Conservation (phyloP, 1,140 invertebrate genomes). For the Caenorhabditis remanei region DNA sequence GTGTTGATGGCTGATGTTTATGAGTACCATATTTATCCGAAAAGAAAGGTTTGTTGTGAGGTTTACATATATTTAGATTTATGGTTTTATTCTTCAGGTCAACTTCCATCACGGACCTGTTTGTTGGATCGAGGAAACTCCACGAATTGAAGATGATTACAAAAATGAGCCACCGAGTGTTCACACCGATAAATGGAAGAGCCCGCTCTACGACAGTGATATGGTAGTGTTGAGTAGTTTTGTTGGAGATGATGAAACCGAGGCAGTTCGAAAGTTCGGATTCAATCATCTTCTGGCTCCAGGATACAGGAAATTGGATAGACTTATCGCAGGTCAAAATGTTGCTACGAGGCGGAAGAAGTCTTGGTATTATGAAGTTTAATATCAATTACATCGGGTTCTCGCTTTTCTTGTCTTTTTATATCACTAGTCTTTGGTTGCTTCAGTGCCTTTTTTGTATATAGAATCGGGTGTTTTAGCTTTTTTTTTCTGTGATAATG, state of each 20-base stretch:
- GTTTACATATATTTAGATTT: background rate
- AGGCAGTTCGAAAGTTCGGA: constrained; percentile 33
- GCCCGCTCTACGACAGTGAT: constrained; percentile 2
- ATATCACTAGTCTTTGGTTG: constrained; percentile 9
- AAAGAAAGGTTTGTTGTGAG: constrained; percentile 39
- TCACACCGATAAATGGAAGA: constrained; percentile 9
- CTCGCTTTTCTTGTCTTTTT: background rate
- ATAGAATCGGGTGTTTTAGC: constrained; percentile 10
- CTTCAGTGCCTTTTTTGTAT: constrained; percentile 1
- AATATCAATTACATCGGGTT: constrained; percentile 1
- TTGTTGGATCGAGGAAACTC: constrained; percentile 65
- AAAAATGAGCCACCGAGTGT: constrained; percentile 56
- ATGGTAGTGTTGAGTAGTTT: background rate
- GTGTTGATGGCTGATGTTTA: constrained; percentile 70
- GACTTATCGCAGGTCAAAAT: constrained; percentile 5
- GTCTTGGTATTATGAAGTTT: constrained; percentile 58
- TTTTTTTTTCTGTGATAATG: constrained; percentile 14
- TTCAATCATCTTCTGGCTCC: constrained; percentile 48
- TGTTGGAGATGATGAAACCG: constrained; percentile 18
- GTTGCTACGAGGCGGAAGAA: constrained; percentile 20
- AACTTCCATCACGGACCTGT: constrained; percentile 68
- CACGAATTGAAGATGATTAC: constrained; percentile 67
- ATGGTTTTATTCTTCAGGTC: background rate
- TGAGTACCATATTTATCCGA: constrained; percentile 69
- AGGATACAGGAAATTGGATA: background rate